phyloP scores from a whole-genome alignment of 2,888 invertebrate genomes.

The Morpho helenor region DNA sequence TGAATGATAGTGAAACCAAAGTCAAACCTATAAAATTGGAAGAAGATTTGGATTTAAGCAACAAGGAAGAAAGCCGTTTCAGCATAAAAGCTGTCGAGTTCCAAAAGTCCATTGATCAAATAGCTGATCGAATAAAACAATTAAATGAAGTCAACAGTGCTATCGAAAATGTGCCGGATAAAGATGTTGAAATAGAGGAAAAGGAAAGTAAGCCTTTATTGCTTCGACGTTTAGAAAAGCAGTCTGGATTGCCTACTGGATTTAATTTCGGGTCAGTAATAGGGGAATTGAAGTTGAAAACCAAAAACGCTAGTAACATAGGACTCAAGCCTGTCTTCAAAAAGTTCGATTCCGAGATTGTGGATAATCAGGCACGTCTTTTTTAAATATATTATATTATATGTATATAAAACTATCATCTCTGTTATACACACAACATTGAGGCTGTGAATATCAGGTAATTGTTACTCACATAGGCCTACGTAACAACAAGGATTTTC shows the following conservation, averaged over 20 bases:
- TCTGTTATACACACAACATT: conserved; percentile 12
- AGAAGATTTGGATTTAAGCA: neutral
- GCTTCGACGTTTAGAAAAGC: conserved; percentile 56
- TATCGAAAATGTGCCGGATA: conserved; percentile 18
- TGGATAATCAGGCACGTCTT: conserved; percentile 56
- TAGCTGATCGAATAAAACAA: conserved; percentile 46
- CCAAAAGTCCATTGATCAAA: conserved; percentile 46
- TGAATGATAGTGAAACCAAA: conserved; percentile 42
- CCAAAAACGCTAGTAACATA: conserved; percentile 53
- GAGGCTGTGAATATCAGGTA: conserved; percentile 14
- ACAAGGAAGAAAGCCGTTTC: conserved; percentile 28
- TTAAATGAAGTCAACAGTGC: conserved; percentile 31
- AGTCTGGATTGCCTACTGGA: conserved; percentile 53
- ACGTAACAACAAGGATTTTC: conserved; percentile 17
- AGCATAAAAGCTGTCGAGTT: conserved; percentile 44
- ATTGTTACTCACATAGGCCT: conserved; percentile 17
- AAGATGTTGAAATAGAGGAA: conserved; percentile 18
- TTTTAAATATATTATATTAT: conserved; percentile 10
- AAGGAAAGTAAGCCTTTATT: conserved; percentile 44
- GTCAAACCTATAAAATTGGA: conserved; percentile 18
- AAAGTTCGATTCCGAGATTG: conserved; percentile 58
- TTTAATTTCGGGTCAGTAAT: conserved; percentile 70
- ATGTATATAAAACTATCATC: neutral
- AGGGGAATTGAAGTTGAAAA: conserved; percentile 67
- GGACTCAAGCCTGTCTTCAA: conserved; percentile 68